phyloP scores from a whole-genome alignment of 30 jellyfish, hydroid and myxozoan genomes.

The Cassiopea xamachana region DNA sequence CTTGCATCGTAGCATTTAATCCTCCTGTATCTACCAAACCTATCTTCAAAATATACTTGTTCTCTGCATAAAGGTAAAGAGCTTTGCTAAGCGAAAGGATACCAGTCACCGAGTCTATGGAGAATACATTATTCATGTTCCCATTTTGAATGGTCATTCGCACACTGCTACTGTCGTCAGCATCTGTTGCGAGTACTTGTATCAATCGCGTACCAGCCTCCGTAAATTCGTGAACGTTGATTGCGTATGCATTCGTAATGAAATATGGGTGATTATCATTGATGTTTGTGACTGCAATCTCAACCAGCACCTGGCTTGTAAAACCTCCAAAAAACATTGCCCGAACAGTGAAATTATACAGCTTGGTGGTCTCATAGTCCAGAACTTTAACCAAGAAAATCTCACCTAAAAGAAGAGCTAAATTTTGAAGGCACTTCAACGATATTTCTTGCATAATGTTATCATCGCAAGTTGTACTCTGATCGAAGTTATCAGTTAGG shows the following conservation, averaged over 20 bases:
- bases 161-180: constrained; percentile 55
- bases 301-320: constrained; percentile 48
- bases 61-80: constrained; percentile 47
- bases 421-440: too few species aligned
- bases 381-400: constrained; percentile 40
- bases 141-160: constrained; percentile 77
- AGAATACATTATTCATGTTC: constrained; percentile 58
- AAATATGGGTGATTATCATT: constrained; percentile 77
- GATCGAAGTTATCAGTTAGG: too few species aligned
- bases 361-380: constrained; percentile 71
- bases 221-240: constrained; percentile 81
- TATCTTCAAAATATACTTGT: constrained; percentile 38
- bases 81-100: constrained; percentile 46
- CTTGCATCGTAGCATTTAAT: constrained; percentile 25
- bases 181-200: constrained; percentile 73
- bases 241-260: constrained; percentile 8
- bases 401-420: constrained; percentile 41
- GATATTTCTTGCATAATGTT: too few species aligned
- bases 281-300: constrained; percentile 61
- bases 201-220: constrained; percentile 61
- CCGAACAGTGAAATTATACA: constrained; percentile 67
- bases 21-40: constrained; percentile 77
- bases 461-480: too few species aligned
- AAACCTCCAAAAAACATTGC: constrained; percentile 84
- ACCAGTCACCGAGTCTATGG: constrained; percentile 71